Evolutionary conservation across 1,140 invertebrate species (phyloP).

Genomic region (Stenopsyche tienmushanensis): DNA sequence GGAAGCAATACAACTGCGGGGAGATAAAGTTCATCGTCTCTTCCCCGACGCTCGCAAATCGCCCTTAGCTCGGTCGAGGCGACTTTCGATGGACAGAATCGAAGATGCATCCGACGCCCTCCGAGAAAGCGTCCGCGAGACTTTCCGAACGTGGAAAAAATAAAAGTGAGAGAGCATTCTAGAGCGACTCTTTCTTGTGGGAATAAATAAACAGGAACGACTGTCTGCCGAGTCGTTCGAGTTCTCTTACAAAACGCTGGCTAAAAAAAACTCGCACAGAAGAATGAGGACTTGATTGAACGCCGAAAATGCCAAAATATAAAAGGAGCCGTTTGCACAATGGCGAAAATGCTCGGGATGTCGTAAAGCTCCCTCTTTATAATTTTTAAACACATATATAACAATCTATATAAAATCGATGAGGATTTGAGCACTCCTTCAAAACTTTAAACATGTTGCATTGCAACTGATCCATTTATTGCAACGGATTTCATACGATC

Average conservation of each 20-base stretch:
- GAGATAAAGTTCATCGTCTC: no score
- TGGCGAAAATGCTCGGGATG: constrained; percentile 26
- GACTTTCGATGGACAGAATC: no score
- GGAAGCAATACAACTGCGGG: neutral
- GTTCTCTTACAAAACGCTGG: constrained; percentile 26
- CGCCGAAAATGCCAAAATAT: constrained; percentile 34
- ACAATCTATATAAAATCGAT: neutral
- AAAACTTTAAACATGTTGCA: neutral
- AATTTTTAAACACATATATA: neutral
- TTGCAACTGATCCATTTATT: neutral
- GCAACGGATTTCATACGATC: neutral
- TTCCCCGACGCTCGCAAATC: no score
- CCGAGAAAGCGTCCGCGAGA: neutral
- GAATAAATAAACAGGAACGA: constrained; percentile 36
- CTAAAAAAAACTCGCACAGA: constrained; percentile 29
- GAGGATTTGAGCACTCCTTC: neutral
- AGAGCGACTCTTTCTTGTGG: constrained; percentile 30
- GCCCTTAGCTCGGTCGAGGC: no score
- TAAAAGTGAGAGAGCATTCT: constrained; percentile 14
- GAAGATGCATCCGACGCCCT: neutral
- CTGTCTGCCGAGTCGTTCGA: constrained; percentile 32
- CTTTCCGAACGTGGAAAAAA: neutral
- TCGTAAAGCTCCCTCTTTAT: neutral
- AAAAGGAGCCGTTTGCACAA: constrained; percentile 25
- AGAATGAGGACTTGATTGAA: constrained; percentile 40